A percentile compares a stretch with the other conserved stretches of the same genome.
Conservation (phyloP, 2,113 vertebrate species). For the Gambusia affinis region DNA sequence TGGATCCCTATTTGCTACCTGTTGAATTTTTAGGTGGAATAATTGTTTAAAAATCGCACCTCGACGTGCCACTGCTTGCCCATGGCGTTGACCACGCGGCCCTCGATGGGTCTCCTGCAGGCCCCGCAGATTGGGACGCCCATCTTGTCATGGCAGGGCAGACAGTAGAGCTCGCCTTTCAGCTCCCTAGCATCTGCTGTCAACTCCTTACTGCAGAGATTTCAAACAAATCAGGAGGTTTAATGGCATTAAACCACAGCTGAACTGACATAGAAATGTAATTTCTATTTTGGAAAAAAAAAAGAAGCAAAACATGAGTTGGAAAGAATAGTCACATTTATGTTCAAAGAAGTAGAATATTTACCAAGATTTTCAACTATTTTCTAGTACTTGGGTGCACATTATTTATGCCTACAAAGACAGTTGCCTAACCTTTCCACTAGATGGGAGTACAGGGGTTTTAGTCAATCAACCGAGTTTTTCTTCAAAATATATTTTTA, state of each 20-base stretch:
- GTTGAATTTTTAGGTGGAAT: too few relatives aligned
- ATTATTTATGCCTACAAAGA: neutral
- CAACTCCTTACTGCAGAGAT: slow-evolving; percentile 89
- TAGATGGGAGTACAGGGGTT: slow-evolving; percentile 9
- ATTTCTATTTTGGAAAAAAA: neutral
- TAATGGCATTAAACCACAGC: neutral
- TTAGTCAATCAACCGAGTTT: neutral
- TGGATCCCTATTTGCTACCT: neutral
- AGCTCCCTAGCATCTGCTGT: slow-evolving; percentile 95
- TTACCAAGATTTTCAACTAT: neutral
- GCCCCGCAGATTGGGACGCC: slow-evolving; percentile 97
- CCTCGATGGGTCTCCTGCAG: slow-evolving; percentile 95
- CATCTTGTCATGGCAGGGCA: slow-evolving; percentile 99
- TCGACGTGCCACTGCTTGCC: slow-evolving; percentile 99
- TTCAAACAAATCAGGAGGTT: neutral
- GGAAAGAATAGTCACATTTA: neutral
- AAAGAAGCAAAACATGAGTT: neutral
- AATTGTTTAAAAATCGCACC: slow-evolving; percentile 74
- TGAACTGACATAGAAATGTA: neutral
- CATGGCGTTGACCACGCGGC: slow-evolving; percentile 97
- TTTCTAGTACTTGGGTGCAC: neutral
- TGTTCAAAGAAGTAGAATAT: neutral
- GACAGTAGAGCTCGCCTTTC: slow-evolving; percentile 95
- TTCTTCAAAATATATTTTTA: neutral
- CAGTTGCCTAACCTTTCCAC: slow-evolving; percentile 31